Conservation (phyloP, 2,888 invertebrate genomes). For the Hirtodrosophila histrioides region DNA sequence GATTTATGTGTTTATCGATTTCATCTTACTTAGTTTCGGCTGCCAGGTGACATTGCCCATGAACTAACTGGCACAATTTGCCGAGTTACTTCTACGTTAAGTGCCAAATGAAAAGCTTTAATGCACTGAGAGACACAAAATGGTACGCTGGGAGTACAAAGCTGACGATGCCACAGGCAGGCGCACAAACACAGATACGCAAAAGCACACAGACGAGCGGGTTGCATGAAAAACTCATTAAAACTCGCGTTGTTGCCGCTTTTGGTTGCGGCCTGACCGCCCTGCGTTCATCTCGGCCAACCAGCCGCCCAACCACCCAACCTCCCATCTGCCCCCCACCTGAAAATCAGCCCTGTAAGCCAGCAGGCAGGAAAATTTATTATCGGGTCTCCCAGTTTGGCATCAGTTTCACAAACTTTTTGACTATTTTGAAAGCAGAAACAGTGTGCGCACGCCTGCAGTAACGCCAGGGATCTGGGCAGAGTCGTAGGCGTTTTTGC, state of each 20-base stretch:
- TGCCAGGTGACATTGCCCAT: slow-evolving; percentile 73
- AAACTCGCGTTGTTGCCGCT: slow-evolving; percentile 70
- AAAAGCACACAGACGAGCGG: slow-evolving; percentile 8
- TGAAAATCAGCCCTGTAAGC: slow-evolving; percentile 14
- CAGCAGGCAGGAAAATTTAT: slow-evolving; percentile 70
- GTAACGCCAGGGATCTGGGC: slow-evolving; percentile 25
- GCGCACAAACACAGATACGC: slow-evolving; percentile 15
- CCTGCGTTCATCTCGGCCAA: slow-evolving; percentile 2
- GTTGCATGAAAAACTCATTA: slow-evolving; percentile 78
- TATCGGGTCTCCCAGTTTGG: slow-evolving; percentile 71
- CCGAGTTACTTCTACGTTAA: not conserved
- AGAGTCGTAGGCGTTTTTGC: slow-evolving; percentile 27
- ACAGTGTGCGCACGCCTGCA: slow-evolving; percentile 30
- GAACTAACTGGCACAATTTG: slow-evolving; percentile 51
- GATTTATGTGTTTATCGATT: slow-evolving; percentile 76
- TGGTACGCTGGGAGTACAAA: slow-evolving; percentile 22
- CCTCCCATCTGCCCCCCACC: too few relatives aligned
- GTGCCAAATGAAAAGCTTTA: slow-evolving; percentile 53
- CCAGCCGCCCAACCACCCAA: not conserved
- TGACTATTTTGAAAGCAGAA: slow-evolving; percentile 59
- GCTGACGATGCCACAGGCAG: slow-evolving; percentile 31
- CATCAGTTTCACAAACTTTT: slow-evolving; percentile 78
- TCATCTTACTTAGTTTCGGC: slow-evolving; percentile 56
- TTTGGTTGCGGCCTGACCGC: slow-evolving; percentile 30
- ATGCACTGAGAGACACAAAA: slow-evolving; percentile 53